phyloP scores from a whole-genome alignment of 2,113 vertebrate species.

The Corydoras maculifer region DNA sequence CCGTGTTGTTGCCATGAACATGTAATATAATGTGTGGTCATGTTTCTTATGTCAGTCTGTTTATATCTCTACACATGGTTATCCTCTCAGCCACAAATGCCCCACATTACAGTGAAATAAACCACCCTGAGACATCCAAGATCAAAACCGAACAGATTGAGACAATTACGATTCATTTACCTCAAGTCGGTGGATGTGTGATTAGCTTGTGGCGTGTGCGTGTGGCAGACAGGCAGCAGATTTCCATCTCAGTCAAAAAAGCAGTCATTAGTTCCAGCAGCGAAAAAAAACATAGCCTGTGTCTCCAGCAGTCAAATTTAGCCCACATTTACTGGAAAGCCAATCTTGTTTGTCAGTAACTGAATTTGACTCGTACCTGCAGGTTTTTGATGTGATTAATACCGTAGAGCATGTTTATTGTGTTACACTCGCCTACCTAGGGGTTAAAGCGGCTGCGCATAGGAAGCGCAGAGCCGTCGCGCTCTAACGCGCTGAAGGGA shows the following conservation, averaged over 20 bases:
- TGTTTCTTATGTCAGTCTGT: background rate
- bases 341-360: slow-evolving; percentile 8
- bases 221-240: slow-evolving; percentile 38
- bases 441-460: no score
- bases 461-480: no score
- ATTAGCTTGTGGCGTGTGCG: slow-evolving; percentile 32
- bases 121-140: background rate
- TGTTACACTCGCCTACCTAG: no score
- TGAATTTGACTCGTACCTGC: slow-evolving; percentile 18
- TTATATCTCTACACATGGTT: slow-evolving; percentile 24
- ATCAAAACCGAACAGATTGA: slow-evolving; percentile 33
- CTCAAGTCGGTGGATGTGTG: slow-evolving; percentile 12
- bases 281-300: slow-evolving; percentile 16
- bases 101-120: slow-evolving; percentile 7
- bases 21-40: slow-evolving; percentile 23
- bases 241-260: slow-evolving; percentile 33
- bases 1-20: background rate
- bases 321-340: slow-evolving; percentile 19
- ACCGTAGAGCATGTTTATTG: no score
- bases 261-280: slow-evolving; percentile 39
- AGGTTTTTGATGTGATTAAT: no score
- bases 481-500: no score
- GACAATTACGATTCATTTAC: slow-evolving; percentile 35
- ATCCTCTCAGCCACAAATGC: background rate
- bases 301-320: slow-evolving; percentile 4